A percentile compares a stretch with the other conserved stretches of the same genome.
Conservation (phyloP, 2,888 invertebrate species). For the Maniola hyperantus region DNA sequence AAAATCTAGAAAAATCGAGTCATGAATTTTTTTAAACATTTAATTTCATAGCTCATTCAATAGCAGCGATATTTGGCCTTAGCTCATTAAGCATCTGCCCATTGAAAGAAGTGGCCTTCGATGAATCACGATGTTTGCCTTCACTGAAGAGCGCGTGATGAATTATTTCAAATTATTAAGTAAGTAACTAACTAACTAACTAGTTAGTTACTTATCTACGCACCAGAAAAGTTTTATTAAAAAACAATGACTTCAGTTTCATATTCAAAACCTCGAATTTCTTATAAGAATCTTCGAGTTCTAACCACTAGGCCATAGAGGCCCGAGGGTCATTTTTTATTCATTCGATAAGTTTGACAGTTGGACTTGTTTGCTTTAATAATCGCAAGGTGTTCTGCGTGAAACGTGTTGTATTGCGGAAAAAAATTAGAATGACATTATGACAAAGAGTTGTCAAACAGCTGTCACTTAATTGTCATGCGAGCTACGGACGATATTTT, state of each 20-base stretch:
- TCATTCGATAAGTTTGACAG: too few species aligned
- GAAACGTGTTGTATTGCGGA: conserved; percentile 62
- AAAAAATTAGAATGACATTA: conserved; percentile 49
- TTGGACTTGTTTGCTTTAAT: too few species aligned
- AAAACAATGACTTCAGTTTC: too few species aligned
- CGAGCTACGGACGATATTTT: conserved; percentile 58
- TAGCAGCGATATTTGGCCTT: conserved; percentile 1
- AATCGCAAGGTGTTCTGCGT: conserved; percentile 41
- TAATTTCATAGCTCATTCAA: not conserved
- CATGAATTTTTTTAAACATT: too few species aligned
- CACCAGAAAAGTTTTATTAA: too few species aligned
- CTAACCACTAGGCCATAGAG: conserved; percentile 1
- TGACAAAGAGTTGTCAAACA: conserved; percentile 47
- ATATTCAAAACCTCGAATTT: too few species aligned
- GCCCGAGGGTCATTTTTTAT: too few species aligned
- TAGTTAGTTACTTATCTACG: too few species aligned
- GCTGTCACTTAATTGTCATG: conserved; percentile 54
- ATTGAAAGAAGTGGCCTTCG: conserved; percentile 17
- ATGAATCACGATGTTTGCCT: conserved; percentile 7
- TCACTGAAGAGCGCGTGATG: conserved; percentile 9
- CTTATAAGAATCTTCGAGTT: not conserved
- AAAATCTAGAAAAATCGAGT: too few species aligned
- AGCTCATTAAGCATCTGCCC: not conserved
- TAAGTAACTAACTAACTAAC: too few species aligned
- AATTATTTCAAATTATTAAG: not conserved